Percentiles rank a stretch among this genome's conserved stretches.
Evolutionary conservation across 1,140 invertebrate species (phyloP).

Genomic region (Phymastichus coffea): DNA sequence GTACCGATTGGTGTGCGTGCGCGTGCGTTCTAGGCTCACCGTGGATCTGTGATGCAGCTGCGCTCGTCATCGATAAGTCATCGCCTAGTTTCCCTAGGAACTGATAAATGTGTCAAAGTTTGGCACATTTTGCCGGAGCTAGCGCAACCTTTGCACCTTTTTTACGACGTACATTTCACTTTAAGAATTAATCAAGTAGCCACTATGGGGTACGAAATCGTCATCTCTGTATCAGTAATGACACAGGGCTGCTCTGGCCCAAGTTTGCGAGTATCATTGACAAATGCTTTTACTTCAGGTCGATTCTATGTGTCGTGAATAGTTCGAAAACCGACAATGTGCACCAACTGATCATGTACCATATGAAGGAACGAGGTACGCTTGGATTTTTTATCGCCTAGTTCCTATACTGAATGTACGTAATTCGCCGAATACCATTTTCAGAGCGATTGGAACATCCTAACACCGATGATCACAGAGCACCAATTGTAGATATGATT

Average conservation of each 20-base stretch:
- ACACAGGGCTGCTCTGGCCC: no score
- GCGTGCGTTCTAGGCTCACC: conserved; percentile 23
- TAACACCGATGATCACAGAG: conserved; percentile 30
- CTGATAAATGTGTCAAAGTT: conserved; percentile 33
- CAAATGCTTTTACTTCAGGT: no score
- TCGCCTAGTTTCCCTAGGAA: conserved; percentile 29
- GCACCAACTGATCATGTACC: conserved; percentile 36
- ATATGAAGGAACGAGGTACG: conserved; percentile 31
- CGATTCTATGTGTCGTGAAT: conserved; percentile 29
- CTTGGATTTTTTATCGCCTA: neutral
- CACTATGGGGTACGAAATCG: conserved; percentile 30
- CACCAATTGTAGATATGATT: conserved; percentile 26
- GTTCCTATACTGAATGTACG: no score
- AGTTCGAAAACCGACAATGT: conserved; percentile 14
- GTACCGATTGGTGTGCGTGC: no score
- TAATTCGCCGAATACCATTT: no score
- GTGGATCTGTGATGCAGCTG: conserved; percentile 14
- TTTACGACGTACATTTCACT: conserved; percentile 28
- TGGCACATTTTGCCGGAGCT: conserved; percentile 34
- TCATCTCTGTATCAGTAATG: no score
- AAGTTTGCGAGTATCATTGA: no score
- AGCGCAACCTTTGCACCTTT: conserved; percentile 15
- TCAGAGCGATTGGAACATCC: conserved; percentile 33
- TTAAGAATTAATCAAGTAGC: conserved; percentile 25
- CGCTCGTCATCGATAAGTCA: neutral